Evolutionary conservation across 2,797 vertebrate species (phyloP), one percentile per base, ranked within the genome.

Genomic region (Enteromius fasciolatus): DNA sequence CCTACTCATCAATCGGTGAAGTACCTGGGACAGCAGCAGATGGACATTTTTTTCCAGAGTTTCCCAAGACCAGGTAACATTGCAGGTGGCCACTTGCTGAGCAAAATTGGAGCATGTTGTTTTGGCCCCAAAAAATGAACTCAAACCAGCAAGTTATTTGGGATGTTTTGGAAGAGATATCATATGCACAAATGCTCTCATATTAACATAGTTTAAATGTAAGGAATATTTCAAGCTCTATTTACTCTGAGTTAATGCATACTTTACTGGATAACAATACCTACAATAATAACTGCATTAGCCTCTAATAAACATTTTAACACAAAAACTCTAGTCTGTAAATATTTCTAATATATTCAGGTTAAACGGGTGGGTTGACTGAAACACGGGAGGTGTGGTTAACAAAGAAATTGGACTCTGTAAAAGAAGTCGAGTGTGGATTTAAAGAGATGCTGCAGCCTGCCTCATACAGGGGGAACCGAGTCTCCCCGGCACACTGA

Each of bases 391-490:
- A 82, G 95, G 93, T 90, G 94, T 90, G 94, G 87, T 83, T 86
- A 88, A 85, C 41, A 91, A 89, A 88, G 90, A 91, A 84, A 72
- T 90, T 78, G 57, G 48, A 28, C 54, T 57, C 87, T 88, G 85
- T 88, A 83, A 82, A 90, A 89, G 84, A 90, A 91, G 88, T 90
- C 89, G 76, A 89, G 93, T 90, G 93, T 94, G 93, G 93, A 94
- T 92, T 89, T 93, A 90, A 92, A 92, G 90, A 91, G 92, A 92
- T 93, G 91, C 87, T 79, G 84, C 87, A 78, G 88, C 89, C 90
- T 90, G 31, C 50, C n/a, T 11, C 46, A 66, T 23, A 28, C 1
- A 20, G 10, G 1, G 12, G 79, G 5, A 74, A 81, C 28, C n/a
- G 14, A 25, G 25, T 61, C 28, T 23, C 10, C 59, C 6, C 15